Base-by-base conservation (phyloP, 1,140 invertebrate species). In the Apocrypta bakeri region DNA sequence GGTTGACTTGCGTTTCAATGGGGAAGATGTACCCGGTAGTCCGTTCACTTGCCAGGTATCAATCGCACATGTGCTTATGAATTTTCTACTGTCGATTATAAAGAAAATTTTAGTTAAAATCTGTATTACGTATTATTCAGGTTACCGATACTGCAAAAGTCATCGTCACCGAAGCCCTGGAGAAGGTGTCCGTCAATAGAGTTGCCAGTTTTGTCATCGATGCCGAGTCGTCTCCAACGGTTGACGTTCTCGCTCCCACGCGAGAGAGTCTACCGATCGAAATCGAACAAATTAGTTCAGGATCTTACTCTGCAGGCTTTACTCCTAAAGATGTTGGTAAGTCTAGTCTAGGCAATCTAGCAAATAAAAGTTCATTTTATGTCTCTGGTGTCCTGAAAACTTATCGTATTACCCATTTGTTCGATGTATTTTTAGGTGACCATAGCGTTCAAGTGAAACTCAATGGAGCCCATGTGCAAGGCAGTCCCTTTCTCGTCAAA, bases 1-100 rank as follows among this genome's bases (percentile, higher is more conserved):
- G 0, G 98, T 99, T 6, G 97, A 99, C 89, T 93, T 99, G 37
- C 94, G 97, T 79, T 99, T 99, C 91, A 99, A 99, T 89, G 97
- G 97, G 14, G 97, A 99, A 89, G 96, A 98, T 91, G 98, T 99
- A 9, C 98, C 97, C 75, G 98, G 98, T 84, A 95, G 94, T 81
- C 96, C 96, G 0, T 96, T 96, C 86, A 95, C 93, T 42, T 97
- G 96, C 86, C 93, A 95, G 24, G 94, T 96, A 84, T 25, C 33
- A 21, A 71, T 64, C 21, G 9, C 33, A 2, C 56, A 37, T 37
- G 9, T 37, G 2, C 9, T 37, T 37, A 2, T 37, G 33, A 37
- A 37, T 9, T n/a, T n/a, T n/a, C n/a, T n/a, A n/a, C n/a, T n/a
- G n/a, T n/a, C n/a, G n/a, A n/a, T n/a, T n/a, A n/a, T n/a, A n/a